phyloP scores from a whole-genome alignment of 1,140 invertebrate genomes.

The Pachypeltis micranthus region DNA sequence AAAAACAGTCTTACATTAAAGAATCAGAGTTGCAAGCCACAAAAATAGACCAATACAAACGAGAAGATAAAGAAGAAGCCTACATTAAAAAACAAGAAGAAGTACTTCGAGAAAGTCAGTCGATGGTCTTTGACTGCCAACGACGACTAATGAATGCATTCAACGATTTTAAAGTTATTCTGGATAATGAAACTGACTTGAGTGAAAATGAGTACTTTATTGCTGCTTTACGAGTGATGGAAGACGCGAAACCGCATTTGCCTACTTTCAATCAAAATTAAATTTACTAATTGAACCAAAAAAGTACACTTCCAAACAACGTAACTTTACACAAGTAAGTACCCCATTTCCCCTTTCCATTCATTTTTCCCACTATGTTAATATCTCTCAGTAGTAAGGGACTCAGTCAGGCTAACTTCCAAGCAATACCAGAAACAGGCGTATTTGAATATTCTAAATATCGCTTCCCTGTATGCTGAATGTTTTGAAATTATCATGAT shows the following conservation, averaged over 20 bases:
- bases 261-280: slow-evolving; percentile 9
- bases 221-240: slow-evolving; percentile 52
- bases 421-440: too few species aligned
- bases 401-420: too few species aligned
- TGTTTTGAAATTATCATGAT: too few species aligned
- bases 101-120: slow-evolving; percentile 70
- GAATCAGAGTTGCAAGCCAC: slow-evolving; percentile 62
- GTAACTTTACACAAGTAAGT: too few species aligned
- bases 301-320: too few species aligned
- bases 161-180: slow-evolving; percentile 57
- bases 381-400: too few species aligned
- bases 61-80: slow-evolving; percentile 66
- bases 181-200: slow-evolving; percentile 62
- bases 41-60: slow-evolving; percentile 63
- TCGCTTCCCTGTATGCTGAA: too few species aligned
- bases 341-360: too few species aligned
- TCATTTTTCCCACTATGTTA: too few species aligned
- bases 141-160: slow-evolving; percentile 63
- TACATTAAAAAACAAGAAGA: slow-evolving; percentile 77
- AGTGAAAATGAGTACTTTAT: slow-evolving; percentile 59
- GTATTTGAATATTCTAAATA: too few species aligned
- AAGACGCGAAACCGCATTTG: slow-evolving; percentile 55
- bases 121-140: slow-evolving; percentile 83
- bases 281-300: too few species aligned
- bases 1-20: slow-evolving; percentile 75